phyloP scores from a whole-genome alignment of 2,797 vertebrate species.

The Lagorchestes hirsutus region DNA sequence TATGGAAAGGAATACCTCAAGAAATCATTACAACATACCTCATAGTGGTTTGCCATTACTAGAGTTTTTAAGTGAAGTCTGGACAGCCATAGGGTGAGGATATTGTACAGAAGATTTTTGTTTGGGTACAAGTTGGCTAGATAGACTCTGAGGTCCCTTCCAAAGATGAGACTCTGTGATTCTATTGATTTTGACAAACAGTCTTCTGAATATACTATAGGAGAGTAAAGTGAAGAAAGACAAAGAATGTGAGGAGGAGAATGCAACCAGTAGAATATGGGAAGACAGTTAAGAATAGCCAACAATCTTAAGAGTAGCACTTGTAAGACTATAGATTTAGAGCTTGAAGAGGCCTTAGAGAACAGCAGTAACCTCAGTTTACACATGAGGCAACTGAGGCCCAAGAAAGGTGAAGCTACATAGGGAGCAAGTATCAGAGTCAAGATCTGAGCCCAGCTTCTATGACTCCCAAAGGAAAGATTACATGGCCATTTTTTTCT shows the following conservation, averaged over 20 bases:
- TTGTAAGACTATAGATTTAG: conserved; percentile 64
- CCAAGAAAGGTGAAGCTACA: neutral
- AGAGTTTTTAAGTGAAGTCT: neutral
- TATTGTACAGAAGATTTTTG: neutral
- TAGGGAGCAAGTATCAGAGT: neutral
- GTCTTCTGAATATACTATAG: conserved; percentile 65
- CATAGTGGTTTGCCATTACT: neutral
- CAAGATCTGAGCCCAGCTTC: neutral
- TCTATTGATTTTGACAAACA: neutral
- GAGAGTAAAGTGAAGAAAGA: conserved; percentile 66
- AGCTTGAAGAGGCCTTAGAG: conserved; percentile 55
- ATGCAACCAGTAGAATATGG: conserved; percentile 54
- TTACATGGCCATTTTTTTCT: neutral
- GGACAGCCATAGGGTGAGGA: neutral
- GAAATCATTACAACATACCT: neutral
- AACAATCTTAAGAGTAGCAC: conserved; percentile 59
- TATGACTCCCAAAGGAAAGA: neutral
- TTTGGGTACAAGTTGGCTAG: neutral
- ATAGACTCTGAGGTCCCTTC: neutral
- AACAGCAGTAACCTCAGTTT: conserved; percentile 58
- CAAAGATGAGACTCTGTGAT: neutral
- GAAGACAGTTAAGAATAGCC: conserved; percentile 71
- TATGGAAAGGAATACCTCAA: neutral
- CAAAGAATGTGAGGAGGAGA: conserved; percentile 72
- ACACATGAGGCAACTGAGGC: neutral